These are phyloP conservation scores for Brachionus calyciflorus DNA, from an alignment of 1,140 invertebrate genomes.

Conservation along the genomic window DNA sequence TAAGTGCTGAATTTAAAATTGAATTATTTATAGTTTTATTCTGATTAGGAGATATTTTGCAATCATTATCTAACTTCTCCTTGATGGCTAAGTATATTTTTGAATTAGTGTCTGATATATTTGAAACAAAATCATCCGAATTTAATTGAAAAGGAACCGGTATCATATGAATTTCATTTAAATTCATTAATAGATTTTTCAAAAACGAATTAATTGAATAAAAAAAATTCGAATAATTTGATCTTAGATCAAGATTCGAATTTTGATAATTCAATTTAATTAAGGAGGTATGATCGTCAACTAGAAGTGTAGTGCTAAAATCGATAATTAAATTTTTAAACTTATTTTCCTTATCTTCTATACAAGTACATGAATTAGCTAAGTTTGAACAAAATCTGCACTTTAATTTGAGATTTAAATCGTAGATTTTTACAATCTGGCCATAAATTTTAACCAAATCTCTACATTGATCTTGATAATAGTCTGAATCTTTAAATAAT, in stretches of 20 bases:
- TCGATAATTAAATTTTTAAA: neutral
- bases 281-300: constrained; percentile 39
- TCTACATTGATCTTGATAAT: neutral
- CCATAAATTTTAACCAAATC: neutral
- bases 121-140: neutral
- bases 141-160: neutral
- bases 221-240: constrained; percentile 34
- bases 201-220: constrained; percentile 1
- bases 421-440: constrained; percentile 35
- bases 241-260: constrained; percentile 10
- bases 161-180: constrained; percentile 23
- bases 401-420: constrained; percentile 24
- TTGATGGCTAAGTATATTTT: constrained; percentile 7
- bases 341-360: neutral
- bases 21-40: constrained; percentile 25
- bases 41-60: neutral
- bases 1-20: constrained; percentile 6
- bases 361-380: constrained; percentile 5
- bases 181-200: neutral
- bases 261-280: constrained; percentile 5
- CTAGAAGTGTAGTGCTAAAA: neutral
- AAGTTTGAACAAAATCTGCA: constrained; percentile 15
- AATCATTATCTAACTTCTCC: neutral
- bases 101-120: neutral
- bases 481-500: neutral